phyloP scores from a whole-genome alignment of 2,888 invertebrate genomes.

The Tyria jacobaeae region DNA sequence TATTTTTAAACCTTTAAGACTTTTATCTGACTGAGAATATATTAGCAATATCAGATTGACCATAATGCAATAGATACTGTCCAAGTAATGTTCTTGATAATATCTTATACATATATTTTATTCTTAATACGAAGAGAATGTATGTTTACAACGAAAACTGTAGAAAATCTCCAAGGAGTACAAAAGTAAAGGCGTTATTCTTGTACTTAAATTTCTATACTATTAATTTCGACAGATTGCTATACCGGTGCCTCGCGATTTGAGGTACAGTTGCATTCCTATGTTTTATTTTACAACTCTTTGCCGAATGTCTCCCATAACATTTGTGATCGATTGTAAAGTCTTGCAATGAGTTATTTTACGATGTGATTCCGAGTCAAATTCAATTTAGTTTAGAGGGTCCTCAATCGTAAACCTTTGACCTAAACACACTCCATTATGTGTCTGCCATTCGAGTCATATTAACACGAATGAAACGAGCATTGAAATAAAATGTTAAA shows the following conservation, averaged over 20 bases:
- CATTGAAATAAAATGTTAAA: slow-evolving; percentile 50
- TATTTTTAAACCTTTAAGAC: background rate
- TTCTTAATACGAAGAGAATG: background rate
- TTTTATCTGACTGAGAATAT: slow-evolving; percentile 8
- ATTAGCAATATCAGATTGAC: slow-evolving; percentile 11
- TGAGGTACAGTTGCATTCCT: slow-evolving; percentile 42
- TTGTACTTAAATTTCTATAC: too few species aligned
- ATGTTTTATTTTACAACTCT: slow-evolving; percentile 55
- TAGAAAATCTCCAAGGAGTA: background rate
- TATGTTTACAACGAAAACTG: background rate
- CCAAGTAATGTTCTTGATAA: slow-evolving; percentile 1
- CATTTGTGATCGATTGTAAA: slow-evolving; percentile 69
- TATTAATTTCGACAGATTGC: slow-evolving; percentile 14
- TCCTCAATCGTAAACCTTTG: slow-evolving; percentile 77
- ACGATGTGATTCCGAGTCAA: slow-evolving; percentile 75
- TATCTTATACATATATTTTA: slow-evolving; percentile 2
- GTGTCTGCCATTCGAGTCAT: slow-evolving; percentile 52
- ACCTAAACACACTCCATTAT: slow-evolving; percentile 68
- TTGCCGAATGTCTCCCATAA: slow-evolving; percentile 53
- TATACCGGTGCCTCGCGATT: slow-evolving; percentile 22
- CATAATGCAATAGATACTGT: slow-evolving; percentile 9
- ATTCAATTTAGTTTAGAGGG: slow-evolving; percentile 82
- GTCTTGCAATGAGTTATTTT: slow-evolving; percentile 71
- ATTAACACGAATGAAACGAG: slow-evolving; percentile 60
- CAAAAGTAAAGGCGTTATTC: too few species aligned